Evolutionary conservation across 2,113 vertebrate species (phyloP).

Genomic region (Bubo bubo): DNA sequence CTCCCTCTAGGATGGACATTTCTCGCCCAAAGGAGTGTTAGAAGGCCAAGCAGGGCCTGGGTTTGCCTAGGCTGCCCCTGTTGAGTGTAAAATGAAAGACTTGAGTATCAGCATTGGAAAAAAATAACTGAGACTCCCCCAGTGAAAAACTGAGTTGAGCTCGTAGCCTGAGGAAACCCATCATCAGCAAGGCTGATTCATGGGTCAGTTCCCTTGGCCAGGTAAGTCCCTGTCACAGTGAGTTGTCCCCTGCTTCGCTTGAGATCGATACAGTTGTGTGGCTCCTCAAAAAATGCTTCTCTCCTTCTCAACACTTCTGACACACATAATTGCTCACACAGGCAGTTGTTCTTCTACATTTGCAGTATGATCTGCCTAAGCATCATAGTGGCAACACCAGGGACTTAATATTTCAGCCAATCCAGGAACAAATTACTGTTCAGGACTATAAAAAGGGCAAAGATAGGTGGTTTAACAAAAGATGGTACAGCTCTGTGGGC

Average conservation of each 20-base stretch:
- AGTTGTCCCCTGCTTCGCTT: not conserved
- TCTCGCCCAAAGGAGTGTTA: not conserved
- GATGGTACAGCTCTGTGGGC: not conserved
- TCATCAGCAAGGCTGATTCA: not conserved
- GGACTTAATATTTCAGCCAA: not conserved
- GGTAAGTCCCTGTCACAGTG: not conserved
- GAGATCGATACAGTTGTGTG: not conserved
- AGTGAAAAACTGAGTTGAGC: not conserved
- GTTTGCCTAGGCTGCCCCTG: not conserved
- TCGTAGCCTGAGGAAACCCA: not conserved
- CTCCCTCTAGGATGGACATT: not conserved
- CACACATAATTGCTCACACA: not conserved
- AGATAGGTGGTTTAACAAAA: not conserved
- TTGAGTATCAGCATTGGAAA: not conserved
- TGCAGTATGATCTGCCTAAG: not conserved
- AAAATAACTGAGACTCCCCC: not conserved
- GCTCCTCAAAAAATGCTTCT: not conserved
- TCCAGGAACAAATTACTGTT: not conserved
- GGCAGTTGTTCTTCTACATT: not conserved
- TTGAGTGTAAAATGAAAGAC: not conserved
- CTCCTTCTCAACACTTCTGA: not conserved
- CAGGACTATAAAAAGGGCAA: not conserved
- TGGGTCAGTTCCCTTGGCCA: not conserved
- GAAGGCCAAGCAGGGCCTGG: not conserved
- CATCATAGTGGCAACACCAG: not conserved